Base-by-base conservation (phyloP, 1,140 invertebrate genomes). In the Harpegnathos saltator region DNA sequence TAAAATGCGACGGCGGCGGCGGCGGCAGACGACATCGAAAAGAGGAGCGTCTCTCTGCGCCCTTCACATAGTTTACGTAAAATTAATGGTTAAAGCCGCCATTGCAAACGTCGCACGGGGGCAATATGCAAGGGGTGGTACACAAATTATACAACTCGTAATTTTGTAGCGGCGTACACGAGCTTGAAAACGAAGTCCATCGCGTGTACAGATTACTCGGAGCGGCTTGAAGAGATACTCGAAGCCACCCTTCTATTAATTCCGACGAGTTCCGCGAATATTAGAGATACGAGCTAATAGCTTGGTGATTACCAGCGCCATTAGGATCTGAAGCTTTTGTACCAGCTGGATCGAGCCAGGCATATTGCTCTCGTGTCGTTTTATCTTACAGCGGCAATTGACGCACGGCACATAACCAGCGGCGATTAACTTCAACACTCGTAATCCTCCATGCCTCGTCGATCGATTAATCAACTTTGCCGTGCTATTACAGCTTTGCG, bases 191-290 rank as follows among this genome's bases (percentile, higher is more conserved):
- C 38, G 11, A 1, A n/a, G 17, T 11, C 5, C n/a, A n/a, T 56
- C 54, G n/a, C 54, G 54, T 17, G 29, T n/a, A 11, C n/a, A 19
- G 12, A 14, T 72, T 4, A 17, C 33, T 58, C 19, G 33, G 15
- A 33, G 52, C 5, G 12, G 29, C 7, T 71, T 17, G 68, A 56
- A 56, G 19, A 44, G n/a, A 33, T 56, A 71, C 26, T 68, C 48
- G 68, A 72, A 72, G 22, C 12, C 22, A 71, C 33, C n/a, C 19
- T 71, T 5, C 17, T 54, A 56, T 22, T 54, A 72, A 58, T 72
- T 72, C 22, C 26, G 50, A n/a, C 68, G 29, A 38, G 69, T 72
- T 72, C 52, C 26, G 0, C 5, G 52, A 71, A 71, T 26, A 9
- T 11, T 15, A 29, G 19, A 72, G 19, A 33, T 72, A 38, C 29